Percentiles rank a stretch among this genome's conserved stretches.
phyloP scores from a whole-genome alignment of 2,797 vertebrate species.

The Ibycter americanus region DNA sequence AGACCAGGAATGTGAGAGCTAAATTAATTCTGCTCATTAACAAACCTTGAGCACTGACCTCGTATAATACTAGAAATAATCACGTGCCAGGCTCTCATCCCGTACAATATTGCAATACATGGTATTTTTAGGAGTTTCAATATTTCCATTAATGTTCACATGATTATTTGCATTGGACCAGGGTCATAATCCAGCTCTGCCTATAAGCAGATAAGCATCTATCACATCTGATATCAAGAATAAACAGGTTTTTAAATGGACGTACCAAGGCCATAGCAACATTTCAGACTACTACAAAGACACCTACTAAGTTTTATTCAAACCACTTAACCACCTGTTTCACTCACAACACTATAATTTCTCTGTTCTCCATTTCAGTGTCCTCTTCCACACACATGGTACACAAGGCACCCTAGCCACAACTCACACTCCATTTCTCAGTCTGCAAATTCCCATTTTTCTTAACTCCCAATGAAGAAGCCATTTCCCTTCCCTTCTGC shows the following conservation, averaged over 20 bases:
- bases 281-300: neutral
- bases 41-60: neutral
- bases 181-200: neutral
- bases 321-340: neutral
- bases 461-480: neutral
- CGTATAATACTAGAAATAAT: neutral
- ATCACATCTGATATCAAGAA: neutral
- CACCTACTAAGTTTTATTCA: neutral
- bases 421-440: neutral
- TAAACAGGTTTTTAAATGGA: neutral
- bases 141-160: neutral
- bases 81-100: neutral
- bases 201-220: neutral
- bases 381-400: neutral
- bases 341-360: neutral
- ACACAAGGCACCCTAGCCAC: neutral
- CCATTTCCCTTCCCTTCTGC: neutral
- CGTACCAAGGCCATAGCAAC: neutral
- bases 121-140: neutral
- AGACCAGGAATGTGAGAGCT: neutral
- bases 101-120: neutral
- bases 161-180: neutral
- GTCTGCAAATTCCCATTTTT: neutral
- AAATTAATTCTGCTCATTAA: neutral
- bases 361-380: neutral